Conservation (phyloP, 2,888 invertebrate species). For the Alloplasta piceator region DNA sequence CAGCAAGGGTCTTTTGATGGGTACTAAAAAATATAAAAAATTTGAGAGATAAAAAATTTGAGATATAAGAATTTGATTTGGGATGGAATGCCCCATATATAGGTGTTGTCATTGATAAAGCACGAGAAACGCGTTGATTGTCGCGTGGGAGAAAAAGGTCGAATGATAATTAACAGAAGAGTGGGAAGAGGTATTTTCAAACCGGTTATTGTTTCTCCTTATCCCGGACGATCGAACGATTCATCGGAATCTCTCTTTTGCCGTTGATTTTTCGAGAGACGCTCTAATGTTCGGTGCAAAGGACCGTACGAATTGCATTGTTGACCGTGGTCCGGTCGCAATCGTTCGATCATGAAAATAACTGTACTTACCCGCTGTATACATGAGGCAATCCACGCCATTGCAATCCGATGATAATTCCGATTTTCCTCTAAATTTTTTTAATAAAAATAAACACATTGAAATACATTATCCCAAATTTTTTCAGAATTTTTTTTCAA, state of each 20-base stretch:
- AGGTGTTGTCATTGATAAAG: neutral
- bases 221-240: neutral
- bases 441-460: no score
- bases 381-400: no score
- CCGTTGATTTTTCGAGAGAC: neutral
- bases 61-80: no score
- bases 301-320: neutral
- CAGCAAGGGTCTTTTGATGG: no score
- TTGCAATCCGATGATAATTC: no score
- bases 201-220: conserved; percentile 9
- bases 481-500: no score
- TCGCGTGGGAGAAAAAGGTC: conserved; percentile 15
- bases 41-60: no score
- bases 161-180: conserved; percentile 12
- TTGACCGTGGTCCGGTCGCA: neutral
- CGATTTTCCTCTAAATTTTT: no score
- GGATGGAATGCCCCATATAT: neutral
- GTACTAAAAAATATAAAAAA: no score
- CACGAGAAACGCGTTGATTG: conserved; percentile 11
- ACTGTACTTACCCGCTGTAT: neutral
- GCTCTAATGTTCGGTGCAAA: neutral
- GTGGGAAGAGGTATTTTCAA: neutral
- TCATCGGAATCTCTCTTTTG: neutral
- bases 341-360: neutral
- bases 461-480: no score